Base-by-base conservation (phyloP, 1,140 invertebrate genomes). In the Melipona quadrifasciata region DNA sequence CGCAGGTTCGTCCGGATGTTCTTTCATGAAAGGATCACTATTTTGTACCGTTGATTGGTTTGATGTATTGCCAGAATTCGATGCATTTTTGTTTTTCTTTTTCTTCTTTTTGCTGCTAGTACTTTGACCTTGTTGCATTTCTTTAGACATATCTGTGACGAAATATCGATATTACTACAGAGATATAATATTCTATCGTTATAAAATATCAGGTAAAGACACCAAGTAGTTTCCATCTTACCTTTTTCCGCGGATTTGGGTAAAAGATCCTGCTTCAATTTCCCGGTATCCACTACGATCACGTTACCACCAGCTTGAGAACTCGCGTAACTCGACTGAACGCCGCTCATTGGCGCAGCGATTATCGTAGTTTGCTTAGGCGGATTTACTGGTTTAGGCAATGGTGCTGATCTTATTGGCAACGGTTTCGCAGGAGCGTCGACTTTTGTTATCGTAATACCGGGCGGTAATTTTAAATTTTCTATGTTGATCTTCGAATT, bases 371-470 rank as follows among this genome's bases (percentile, higher is more conserved):
- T 93, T 79, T 95, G 93, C 27, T 94, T 95, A 1, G 92, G 91
- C 24, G 91, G 82, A 80, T 87, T 91, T 47, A 91, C 87, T 17
- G 91, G 91, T 53, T 94, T 93, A 2, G 91, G 90, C 76, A 93
- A 81, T 1, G 92, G 90, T 6, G 92, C 89, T 5, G 94, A 92
- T 90, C 94, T 95, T 57, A 94, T 94, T 24, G 95, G 95, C 67
- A 94, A 89, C 70, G 94, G 93, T 55, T 94, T 93, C 1, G 93
- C 88, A 5, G 95, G 95, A 24, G 95, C 95, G 90, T 97, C 97
- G 0, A 98, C 97, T 89, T 97, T 96, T 0, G 97, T 98, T 65
- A 98, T 96, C 5, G 97, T 98, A 47, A 98, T 98, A 12, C 97
- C 97, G 14, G 97, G 97, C 3, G 97, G 97, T 82, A 98, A 93